Base-by-base conservation (phyloP, 2,113 vertebrate genomes). In the Micromys minutus region DNA sequence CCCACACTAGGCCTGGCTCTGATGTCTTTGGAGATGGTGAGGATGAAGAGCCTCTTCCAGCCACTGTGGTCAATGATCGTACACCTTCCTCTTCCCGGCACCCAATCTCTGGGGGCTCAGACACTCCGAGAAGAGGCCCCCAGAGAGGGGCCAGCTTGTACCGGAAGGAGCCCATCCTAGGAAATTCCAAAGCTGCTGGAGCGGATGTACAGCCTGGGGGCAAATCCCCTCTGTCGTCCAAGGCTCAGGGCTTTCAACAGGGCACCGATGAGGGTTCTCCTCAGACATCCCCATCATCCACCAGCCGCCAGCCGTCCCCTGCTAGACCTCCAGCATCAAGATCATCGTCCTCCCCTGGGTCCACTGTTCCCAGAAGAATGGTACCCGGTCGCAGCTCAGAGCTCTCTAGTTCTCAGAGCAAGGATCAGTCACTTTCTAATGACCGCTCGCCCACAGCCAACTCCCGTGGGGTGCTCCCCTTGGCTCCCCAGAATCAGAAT, bases 1-100 rank as follows among this genome's bases (percentile, higher is more conserved):
- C 94, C 26, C 55, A 83, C 13, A 69, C 19, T 3, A 67, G 59
- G 34, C 81, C 16, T 15, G 90, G 74, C 50, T 67, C 79, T 0
- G n/a, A 36, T 13, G 80, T 36, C 77, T 89, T 50, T 10, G 84
- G 47, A 47, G 76, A 89, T 4, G 29, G 39, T 0, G 92, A 94
- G 17, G 94, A 97, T 0, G 96, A 96, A 96, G 96, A 42, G 26
- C 98, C 98, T 0, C 96, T 98, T 47, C 74, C 96, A 22, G 90
- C 97, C 77, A 95, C 97, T 3, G 59, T 63, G 89, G 42, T 76
- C 55, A 80, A 31, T 1, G 84, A 87, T 36, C 77, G 89, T n/a
- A 50, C 87, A 87, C 36, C 97, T 24, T 95, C 98, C 0, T 97
- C 95, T 93, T 96, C 98, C 89, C 97, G 97, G 88, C 97, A 98